Evolutionary conservation across 1,140 invertebrate genomes (phyloP), one percentile per base, ranked within the genome.

Genomic region (Trachelipus rathkii): DNA sequence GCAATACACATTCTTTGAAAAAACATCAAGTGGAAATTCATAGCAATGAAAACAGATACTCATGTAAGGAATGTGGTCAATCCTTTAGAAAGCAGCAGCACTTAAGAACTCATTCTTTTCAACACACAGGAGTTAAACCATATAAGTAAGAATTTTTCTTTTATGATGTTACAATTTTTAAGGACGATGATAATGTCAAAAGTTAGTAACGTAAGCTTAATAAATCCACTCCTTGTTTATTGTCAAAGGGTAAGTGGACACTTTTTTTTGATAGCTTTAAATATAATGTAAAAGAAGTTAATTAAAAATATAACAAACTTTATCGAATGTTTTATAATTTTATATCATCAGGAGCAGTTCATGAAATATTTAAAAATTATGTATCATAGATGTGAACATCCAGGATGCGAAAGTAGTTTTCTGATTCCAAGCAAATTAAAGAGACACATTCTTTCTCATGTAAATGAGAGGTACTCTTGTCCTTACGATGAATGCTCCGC

Each of bases 61-160:
- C 53, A 19, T 81, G 79, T 24, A 21, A 66, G 9, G 67, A 74
- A 46, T 81, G 79, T 67, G 74, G 74, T 10, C 44, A 76, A 43
- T 44, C 66, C 19, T 81, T 81, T 43, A 50, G 71, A 33, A 81
- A 81, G 15, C 79, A 81, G 73, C 79, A 81, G 33, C 79, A 78
- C 11, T 72, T 81, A n/a, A 23, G 43, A n/a, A 71, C 67, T 21
- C 79, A 81, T 68, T 70, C 76, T 21, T 76, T 69, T 76, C 44
- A 60, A 0, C 79, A 81, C 67, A 78, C 77, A 10, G 72, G 77
- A 24, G 66, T 76, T 44, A 67, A 71, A 33, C 74, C 79, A 45
- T 78, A 46, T 24, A 70, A 67, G 79, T 81, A 78, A 76, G 77
- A 74, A 10, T 60, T n/a, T 10, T 15, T 45, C 3, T 71, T 71